Conservation (phyloP, 2,888 invertebrate species). For the Cremastobaeus sp. region DNA sequence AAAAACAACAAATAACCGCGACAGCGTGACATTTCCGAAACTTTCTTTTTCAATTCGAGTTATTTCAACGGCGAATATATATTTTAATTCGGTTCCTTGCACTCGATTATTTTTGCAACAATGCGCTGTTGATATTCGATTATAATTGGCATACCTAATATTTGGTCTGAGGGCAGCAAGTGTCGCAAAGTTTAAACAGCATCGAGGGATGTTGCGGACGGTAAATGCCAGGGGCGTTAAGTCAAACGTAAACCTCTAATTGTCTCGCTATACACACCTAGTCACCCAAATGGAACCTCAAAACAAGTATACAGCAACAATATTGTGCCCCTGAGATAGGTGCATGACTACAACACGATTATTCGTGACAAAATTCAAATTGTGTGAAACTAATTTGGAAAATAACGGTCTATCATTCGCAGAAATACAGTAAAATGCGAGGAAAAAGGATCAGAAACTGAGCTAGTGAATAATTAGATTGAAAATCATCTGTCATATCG, state of each 20-base stretch:
- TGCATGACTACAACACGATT: not conserved
- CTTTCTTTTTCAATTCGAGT: not conserved
- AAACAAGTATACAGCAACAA: slow-evolving; percentile 34
- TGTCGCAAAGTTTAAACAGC: slow-evolving; percentile 57
- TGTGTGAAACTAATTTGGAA: too few species aligned
- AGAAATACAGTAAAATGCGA: too few species aligned
- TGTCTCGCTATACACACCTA: slow-evolving; percentile 68
- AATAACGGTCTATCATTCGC: too few species aligned
- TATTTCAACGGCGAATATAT: not conserved
- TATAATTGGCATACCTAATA: slow-evolving; percentile 38
- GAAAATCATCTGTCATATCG: slow-evolving; percentile 39
- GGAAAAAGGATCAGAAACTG: too few species aligned
- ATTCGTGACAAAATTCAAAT: too few species aligned
- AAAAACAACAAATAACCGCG: slow-evolving; percentile 24
- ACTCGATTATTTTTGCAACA: too few species aligned
- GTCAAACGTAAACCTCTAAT: slow-evolving; percentile 78
- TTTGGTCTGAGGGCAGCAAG: slow-evolving; percentile 11
- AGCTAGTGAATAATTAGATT: slow-evolving; percentile 40
- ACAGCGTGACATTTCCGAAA: slow-evolving; percentile 7
- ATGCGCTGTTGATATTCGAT: too few species aligned
- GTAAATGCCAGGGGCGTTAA: slow-evolving; percentile 72
- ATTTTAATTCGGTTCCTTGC: too few species aligned
- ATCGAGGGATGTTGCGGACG: slow-evolving; percentile 75
- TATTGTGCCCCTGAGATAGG: slow-evolving; percentile 42
- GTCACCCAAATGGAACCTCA: slow-evolving; percentile 52